phyloP scores from a whole-genome alignment of 2,888 invertebrate genomes.

The Aproaerema taeniolella region DNA sequence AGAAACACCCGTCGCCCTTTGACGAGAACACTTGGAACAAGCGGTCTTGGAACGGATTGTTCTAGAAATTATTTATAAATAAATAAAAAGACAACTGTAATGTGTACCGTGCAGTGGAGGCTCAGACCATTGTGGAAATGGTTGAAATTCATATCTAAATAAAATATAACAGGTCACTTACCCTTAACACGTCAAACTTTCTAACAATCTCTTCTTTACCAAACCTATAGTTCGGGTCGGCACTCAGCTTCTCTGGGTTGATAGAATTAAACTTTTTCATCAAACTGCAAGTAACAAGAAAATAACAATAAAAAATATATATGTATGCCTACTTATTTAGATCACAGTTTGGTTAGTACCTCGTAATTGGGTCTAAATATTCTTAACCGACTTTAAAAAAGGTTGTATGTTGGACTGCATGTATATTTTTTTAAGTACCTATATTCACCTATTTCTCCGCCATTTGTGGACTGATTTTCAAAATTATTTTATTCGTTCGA shows the following conservation, averaged over 20 bases:
- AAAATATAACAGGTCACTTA: too few relatives aligned
- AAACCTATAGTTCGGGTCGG: conserved; percentile 70
- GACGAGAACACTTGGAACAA: conserved; percentile 87
- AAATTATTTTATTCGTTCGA: too few relatives aligned
- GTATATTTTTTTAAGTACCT: too few relatives aligned
- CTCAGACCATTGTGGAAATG: background rate
- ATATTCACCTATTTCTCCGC: too few relatives aligned
- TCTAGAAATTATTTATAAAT: conserved; percentile 62
- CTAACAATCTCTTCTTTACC: conserved; percentile 69
- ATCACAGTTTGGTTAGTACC: too few relatives aligned
- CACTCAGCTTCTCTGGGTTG: conserved; percentile 52
- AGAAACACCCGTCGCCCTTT: conserved; percentile 79
- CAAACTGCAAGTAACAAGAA: conserved; percentile 68
- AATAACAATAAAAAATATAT: conserved; percentile 1
- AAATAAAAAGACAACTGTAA: background rate
- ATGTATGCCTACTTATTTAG: too few relatives aligned
- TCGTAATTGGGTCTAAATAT: too few relatives aligned
- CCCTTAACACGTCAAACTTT: conserved; percentile 82
- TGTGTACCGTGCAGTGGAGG: background rate
- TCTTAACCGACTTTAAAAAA: too few relatives aligned
- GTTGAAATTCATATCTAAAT: background rate
- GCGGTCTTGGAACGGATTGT: conserved; percentile 85
- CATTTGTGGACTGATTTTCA: too few relatives aligned
- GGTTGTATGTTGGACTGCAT: too few relatives aligned
- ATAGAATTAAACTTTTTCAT: conserved; percentile 77